Base-by-base conservation (phyloP, 2,888 invertebrate genomes). In the Crepidodera aurea region DNA sequence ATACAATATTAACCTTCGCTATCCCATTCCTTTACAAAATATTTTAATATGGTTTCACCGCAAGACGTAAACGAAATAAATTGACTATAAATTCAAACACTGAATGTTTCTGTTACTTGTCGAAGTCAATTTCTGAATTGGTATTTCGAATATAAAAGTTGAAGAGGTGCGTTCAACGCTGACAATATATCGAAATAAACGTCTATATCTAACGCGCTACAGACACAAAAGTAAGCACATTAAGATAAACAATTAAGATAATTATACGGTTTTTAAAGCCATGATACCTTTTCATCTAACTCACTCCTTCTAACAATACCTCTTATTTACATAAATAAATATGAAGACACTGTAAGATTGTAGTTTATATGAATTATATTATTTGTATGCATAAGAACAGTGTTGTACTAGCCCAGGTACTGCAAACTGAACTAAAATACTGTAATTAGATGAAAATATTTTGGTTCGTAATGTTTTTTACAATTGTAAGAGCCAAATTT, bases 171-270 rank as follows among this genome's bases (percentile, higher is more conserved):
- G 13, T 25, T 15, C 12, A 3, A 32, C 19, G 19, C 10, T 22
- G 55, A 44, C 32, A 39, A 39, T 55, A 55, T 29, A 54, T 54
- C 25, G 54, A 54, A 42, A 55, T 19, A 55, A 46, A 29, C 25
- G 56, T 25, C 56, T 56, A 34, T 25, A 34, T 19, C 56, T 56
- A 34, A 32, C 56, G 46, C 25, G 25, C 10, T 29, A 22, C 46
- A 19, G 22, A 56, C 37, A 56, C 39, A 56, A 46, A 55, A 56
- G 44, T 46, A 46, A 44, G 56, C 8, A 37, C 46, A 56, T 56
- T 56, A 48, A 56, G 56, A 56, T 46, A 48, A 32, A 56, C 56
- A 56, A 56, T 56, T 56, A 46, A 56, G 56, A 56, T 56, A 56
- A 56, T 56, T 56, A 46, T 56, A 56, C 22, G 46, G 12, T 34